Conservation (phyloP, 2,113 vertebrate species). For the Emydura subglobosa region DNA sequence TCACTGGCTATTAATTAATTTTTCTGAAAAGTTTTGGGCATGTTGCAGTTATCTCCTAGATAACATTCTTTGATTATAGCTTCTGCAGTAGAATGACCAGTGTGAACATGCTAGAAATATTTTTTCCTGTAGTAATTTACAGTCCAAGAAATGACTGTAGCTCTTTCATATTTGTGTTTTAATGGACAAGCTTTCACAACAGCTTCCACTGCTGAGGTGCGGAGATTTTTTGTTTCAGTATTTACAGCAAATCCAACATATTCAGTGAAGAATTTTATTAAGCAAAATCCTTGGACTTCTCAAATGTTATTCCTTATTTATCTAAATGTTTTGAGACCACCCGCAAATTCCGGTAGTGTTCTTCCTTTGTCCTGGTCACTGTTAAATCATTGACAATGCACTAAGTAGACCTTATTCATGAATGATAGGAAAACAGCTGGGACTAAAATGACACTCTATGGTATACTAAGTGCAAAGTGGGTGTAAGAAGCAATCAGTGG, state of each 20-base stretch:
- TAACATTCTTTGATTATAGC: neutral
- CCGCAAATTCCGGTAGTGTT: neutral
- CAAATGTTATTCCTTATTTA: neutral
- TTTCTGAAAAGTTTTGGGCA: neutral
- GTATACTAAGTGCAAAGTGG: neutral
- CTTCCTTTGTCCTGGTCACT: constrained; percentile 16
- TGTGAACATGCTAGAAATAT: neutral
- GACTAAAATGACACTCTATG: neutral
- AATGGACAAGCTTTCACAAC: neutral
- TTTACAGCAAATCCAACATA: neutral
- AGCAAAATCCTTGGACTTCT: neutral
- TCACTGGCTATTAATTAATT: neutral
- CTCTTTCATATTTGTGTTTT: neutral
- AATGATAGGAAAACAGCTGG: neutral
- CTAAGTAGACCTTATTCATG: neutral
- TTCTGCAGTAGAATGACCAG: neutral
- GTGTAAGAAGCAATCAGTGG: neutral
- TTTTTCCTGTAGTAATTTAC: constrained; percentile 1
- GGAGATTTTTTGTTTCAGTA: neutral
- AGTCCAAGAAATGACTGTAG: neutral
- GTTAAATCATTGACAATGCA: neutral
- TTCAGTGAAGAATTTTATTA: neutral
- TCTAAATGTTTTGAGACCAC: neutral
- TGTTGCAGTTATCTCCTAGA: neutral
- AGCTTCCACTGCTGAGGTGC: neutral